Conservation (phyloP, 2,888 invertebrate species). For the Microctonus hyperodae region DNA sequence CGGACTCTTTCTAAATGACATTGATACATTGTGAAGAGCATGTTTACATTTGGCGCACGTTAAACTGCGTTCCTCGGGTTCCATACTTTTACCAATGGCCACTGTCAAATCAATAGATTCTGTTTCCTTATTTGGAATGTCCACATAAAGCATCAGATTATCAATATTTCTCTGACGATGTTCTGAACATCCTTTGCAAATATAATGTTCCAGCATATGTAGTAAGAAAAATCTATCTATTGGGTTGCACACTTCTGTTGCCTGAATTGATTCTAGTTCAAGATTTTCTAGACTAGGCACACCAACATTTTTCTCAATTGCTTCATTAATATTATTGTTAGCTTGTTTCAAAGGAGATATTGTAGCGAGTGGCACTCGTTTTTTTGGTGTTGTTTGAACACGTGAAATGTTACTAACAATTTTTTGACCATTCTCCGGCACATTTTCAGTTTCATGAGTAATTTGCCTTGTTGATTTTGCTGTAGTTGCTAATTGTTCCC, state of each 20-base stretch:
- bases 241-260: conserved; percentile 42
- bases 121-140: conserved; percentile 43
- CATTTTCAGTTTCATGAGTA: conserved; percentile 46
- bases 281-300: conserved; percentile 23
- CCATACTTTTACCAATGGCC: conserved; percentile 47
- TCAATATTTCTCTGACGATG: conserved; percentile 50
- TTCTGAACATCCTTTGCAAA: conserved; percentile 48
- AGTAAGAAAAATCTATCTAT: conserved; percentile 51
- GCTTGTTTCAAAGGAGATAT: conserved; percentile 43
- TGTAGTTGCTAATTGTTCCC: conserved; percentile 38
- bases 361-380: conserved; percentile 46
- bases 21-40: conserved; percentile 46
- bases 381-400: conserved; percentile 39
- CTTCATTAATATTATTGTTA: conserved; percentile 22
- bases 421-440: conserved; percentile 43
- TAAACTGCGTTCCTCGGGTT: conserved; percentile 48
- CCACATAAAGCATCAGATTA: conserved; percentile 53
- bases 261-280: conserved; percentile 2
- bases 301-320: not conserved
- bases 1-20: conserved; percentile 48
- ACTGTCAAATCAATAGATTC: conserved; percentile 41
- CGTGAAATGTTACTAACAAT: conserved; percentile 22
- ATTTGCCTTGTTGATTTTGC: conserved; percentile 24
- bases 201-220: conserved; percentile 51
- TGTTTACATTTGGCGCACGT: conserved; percentile 51